These are phyloP conservation scores for Mercenaria mercenaria DNA, from an alignment of 1,140 invertebrate genomes.

Conservation along the genomic window DNA sequence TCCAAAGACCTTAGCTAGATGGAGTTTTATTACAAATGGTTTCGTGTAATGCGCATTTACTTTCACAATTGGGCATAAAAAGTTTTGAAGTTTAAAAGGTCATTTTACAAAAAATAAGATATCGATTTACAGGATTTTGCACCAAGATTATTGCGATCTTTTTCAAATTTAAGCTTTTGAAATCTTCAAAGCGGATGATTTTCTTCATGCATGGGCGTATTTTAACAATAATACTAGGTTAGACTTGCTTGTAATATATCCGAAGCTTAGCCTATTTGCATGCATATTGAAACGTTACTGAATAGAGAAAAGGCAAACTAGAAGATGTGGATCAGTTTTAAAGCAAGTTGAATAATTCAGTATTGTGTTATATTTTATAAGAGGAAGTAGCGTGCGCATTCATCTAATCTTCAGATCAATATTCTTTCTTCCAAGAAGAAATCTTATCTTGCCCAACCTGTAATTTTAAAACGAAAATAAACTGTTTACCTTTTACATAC, in stretches of 20 bases:
- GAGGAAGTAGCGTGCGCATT: too few species aligned
- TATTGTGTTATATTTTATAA: too few species aligned
- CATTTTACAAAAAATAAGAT: background rate
- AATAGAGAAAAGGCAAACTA: background rate
- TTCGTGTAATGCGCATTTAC: too few species aligned
- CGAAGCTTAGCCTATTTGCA: background rate
- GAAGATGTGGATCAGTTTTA: background rate
- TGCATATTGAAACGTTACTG: background rate
- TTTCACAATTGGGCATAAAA: too few species aligned
- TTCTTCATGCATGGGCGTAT: background rate
- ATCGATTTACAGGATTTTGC: slow-evolving; percentile 4
- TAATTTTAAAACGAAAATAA: too few species aligned
- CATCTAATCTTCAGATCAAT: too few species aligned
- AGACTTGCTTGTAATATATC: background rate
- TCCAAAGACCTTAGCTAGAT: too few species aligned
- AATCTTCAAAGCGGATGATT: background rate
- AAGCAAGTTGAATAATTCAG: too few species aligned
- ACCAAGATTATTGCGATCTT: background rate
- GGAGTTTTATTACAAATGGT: too few species aligned
- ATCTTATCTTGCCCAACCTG: too few species aligned
- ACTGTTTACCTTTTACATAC: too few species aligned
- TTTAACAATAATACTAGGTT: slow-evolving; percentile 17
- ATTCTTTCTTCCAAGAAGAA: too few species aligned
- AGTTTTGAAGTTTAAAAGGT: background rate
- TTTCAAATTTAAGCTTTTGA: slow-evolving; percentile 18